These are phyloP conservation scores for Premnoplex brunnescens DNA, from an alignment of 2,797 vertebrate species.

Conservation along the genomic window DNA sequence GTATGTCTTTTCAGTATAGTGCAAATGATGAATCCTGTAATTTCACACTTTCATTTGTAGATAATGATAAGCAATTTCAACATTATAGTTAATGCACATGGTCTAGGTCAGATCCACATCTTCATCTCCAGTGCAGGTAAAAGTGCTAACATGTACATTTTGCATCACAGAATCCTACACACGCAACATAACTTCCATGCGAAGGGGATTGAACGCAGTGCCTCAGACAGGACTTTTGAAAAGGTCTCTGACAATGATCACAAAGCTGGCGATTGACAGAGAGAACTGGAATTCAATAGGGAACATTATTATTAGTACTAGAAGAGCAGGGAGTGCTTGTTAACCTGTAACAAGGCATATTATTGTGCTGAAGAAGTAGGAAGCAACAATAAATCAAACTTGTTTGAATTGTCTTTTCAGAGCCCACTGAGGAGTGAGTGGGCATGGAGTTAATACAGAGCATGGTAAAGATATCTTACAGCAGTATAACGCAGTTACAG, in stretches of 20 bases:
- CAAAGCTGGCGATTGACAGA: not conserved
- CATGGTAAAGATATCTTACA: not conserved
- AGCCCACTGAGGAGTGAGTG: not conserved
- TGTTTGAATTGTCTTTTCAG: not conserved
- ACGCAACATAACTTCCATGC: not conserved
- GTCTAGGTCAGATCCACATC: not conserved
- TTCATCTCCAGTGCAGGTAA: not conserved
- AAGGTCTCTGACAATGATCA: not conserved
- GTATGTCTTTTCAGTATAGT: not conserved
- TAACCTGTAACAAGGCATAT: not conserved
- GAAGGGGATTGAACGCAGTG: not conserved
- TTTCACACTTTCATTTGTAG: not conserved
- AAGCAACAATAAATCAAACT: conserved; percentile 3
- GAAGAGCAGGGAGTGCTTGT: not conserved
- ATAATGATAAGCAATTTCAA: not conserved
- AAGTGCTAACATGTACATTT: not conserved
- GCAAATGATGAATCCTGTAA: not conserved
- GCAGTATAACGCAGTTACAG: not conserved
- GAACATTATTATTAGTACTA: not conserved
- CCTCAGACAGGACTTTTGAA: not conserved
- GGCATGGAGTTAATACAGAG: not conserved
- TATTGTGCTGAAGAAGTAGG: not conserved
- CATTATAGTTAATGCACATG: not conserved
- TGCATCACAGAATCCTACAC: not conserved
- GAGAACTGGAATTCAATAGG: not conserved